Conservation (phyloP, 2,113 vertebrate species). For the Serilophus lunatus region DNA sequence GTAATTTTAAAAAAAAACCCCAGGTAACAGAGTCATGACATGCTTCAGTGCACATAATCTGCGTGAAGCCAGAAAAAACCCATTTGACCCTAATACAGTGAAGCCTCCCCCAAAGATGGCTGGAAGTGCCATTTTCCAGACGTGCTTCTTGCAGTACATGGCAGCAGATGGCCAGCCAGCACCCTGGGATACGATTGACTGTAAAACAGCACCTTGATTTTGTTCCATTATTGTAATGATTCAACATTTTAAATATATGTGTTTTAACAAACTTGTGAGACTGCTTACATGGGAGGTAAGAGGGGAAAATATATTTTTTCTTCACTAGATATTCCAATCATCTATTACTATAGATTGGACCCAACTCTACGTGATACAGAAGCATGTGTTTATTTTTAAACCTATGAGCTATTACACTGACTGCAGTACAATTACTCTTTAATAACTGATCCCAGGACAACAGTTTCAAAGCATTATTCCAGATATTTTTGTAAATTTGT, state of each 20-base stretch:
- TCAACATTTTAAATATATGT: not conserved
- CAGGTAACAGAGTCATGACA: not conserved
- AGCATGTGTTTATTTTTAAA: not conserved
- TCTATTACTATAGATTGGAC: not conserved
- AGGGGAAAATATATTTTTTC: not conserved
- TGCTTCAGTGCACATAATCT: not conserved
- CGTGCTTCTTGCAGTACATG: rapidly evolving
- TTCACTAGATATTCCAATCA: not conserved
- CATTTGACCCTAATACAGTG: not conserved
- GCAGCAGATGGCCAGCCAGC: not conserved
- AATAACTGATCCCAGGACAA: not conserved
- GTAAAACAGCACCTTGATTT: not conserved
- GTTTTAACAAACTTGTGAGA: not conserved
- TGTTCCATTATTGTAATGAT: not conserved
- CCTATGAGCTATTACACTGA: not conserved
- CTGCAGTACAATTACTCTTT: not conserved
- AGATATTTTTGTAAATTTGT: not conserved
- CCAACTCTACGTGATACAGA: not conserved
- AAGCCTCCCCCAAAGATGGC: not conserved
- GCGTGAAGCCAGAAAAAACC: not conserved
- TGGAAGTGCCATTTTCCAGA: not conserved
- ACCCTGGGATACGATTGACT: not conserved
- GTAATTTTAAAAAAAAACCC: not conserved
- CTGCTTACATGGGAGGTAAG: not conserved
- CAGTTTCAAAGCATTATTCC: not conserved